Base-by-base conservation (phyloP, 2,113 vertebrate genomes). In the Chloroceryle aenea region DNA sequence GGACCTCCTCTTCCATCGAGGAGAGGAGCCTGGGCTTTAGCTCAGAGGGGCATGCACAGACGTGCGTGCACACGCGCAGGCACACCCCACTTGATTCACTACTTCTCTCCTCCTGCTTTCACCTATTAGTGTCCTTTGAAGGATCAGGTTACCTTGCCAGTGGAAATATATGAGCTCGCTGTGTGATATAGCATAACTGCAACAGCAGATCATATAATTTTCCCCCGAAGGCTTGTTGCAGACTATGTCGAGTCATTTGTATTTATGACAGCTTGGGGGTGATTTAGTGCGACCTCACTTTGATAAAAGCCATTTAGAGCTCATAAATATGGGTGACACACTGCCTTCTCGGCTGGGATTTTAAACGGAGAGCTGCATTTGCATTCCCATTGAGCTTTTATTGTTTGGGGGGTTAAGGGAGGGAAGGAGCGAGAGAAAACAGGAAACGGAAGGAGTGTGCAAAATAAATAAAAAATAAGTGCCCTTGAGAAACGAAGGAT, bases 241-340 rank as follows among this genome's bases (percentile, higher is more conserved):
- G 96, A 97, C 96, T 95, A 80, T 96, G 98, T 98, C 34, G 68
- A 98, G 97, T 97, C 97, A 97, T 98, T 98, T 98, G 97, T 98
- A 98, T 98, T 98, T 97, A 97, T 98, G 97, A 98, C 97, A 97
- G 96, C 97, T 97, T 59, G 26, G 95, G 96, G 84, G 80, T 98
- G 97, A 98, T 98, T 98, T 98, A 98, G 93, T 94, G 91, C 12
- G 83, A 98, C 97, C 97, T 98, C 97, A 97, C 97, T 98, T 98
- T 97, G 97, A 98, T 98, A 98, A 98, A 98, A 98, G 95, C 96
- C 97, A 98, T 98, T 98, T 98, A 97, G 95, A 97, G 97, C 97
- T 98, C 97, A 98, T 98, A 98, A 97, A 98, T 98, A 98, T 98
- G 97, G 96, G 97, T 97, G 97, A 97, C 97, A 95, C 34, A 82